A percentile compares a stretch with the other conserved stretches of the same genome.
Conservation (phyloP, 2,113 vertebrate genomes). For the Aptenodytes forsteri region DNA sequence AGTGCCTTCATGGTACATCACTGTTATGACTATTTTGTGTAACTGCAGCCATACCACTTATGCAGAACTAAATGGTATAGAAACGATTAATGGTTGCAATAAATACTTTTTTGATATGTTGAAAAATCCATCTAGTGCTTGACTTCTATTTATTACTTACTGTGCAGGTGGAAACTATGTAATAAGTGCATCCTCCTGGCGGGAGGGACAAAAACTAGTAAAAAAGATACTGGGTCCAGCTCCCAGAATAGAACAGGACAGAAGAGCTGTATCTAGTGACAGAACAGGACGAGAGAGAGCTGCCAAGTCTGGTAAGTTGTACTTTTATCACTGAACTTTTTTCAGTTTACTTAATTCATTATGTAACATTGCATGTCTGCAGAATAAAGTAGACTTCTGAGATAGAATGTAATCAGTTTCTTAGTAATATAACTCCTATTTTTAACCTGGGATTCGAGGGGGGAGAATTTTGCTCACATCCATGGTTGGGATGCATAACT, state of each 20-base stretch:
- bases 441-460: not conserved
- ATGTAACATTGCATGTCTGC: not conserved
- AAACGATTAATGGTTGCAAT: not conserved
- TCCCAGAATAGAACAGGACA: conserved; percentile 74
- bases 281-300: conserved; percentile 73
- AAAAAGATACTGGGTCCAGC: conserved; percentile 89
- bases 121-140: not conserved
- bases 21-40: not conserved
- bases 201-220: conserved; percentile 91
- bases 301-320: conserved; percentile 56
- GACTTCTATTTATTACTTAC: not conserved
- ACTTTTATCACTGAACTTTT: not conserved
- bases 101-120: not conserved
- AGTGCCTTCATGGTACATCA: not conserved
- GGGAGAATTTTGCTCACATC: not conserved
- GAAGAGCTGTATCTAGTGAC: conserved; percentile 69
- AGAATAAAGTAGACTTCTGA: not conserved
- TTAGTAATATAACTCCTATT: not conserved
- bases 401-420: not conserved
- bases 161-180: conserved; percentile 67
- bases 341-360: conserved; percentile 5
- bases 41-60: not conserved
- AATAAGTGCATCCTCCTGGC: conserved; percentile 89
- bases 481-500: not conserved
- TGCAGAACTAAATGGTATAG: not conserved